Conservation (phyloP, 1,140 invertebrate genomes). For the Sesamia nonagrioides region DNA sequence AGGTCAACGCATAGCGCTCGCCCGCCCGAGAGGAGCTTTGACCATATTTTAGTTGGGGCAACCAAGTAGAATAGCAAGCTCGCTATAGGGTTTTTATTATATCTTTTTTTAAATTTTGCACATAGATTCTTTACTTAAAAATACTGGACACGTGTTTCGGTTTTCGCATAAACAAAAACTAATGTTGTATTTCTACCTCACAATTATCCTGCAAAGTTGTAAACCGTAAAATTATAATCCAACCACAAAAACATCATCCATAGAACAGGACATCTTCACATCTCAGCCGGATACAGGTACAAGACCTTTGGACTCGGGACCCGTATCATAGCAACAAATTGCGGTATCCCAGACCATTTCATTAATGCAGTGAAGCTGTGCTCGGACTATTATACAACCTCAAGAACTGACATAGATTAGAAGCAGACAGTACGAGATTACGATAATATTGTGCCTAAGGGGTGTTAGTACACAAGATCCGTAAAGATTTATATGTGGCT, state of each 20-base stretch:
- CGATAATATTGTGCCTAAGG: not conserved
- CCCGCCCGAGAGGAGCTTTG: too few species aligned
- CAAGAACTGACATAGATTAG: slow-evolving; percentile 16
- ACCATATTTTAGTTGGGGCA: too few species aligned
- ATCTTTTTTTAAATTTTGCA: too few species aligned
- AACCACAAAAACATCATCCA: not conserved
- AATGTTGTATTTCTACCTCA: not conserved
- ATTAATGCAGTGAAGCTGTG: slow-evolving; percentile 35
- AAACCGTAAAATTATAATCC: not conserved
- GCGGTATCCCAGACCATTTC: slow-evolving; percentile 38
- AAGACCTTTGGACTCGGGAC: not conserved
- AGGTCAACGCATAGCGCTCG: too few species aligned
- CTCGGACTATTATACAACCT: slow-evolving; percentile 38
- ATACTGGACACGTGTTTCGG: too few species aligned
- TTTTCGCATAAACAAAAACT: too few species aligned
- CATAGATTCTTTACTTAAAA: too few species aligned
- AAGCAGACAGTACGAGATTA: not conserved
- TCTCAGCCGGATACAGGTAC: not conserved
- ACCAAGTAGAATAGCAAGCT: too few species aligned
- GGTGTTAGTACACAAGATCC: too few species aligned
- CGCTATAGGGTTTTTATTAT: too few species aligned
- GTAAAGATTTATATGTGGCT: too few species aligned
- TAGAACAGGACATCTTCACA: not conserved
- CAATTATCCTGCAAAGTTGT: not conserved
- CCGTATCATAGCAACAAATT: slow-evolving; percentile 26